Evolutionary conservation across 2,113 vertebrate genomes (phyloP), one percentile per base, ranked within the genome.

Genomic region (Triplophysa dalaica): DNA sequence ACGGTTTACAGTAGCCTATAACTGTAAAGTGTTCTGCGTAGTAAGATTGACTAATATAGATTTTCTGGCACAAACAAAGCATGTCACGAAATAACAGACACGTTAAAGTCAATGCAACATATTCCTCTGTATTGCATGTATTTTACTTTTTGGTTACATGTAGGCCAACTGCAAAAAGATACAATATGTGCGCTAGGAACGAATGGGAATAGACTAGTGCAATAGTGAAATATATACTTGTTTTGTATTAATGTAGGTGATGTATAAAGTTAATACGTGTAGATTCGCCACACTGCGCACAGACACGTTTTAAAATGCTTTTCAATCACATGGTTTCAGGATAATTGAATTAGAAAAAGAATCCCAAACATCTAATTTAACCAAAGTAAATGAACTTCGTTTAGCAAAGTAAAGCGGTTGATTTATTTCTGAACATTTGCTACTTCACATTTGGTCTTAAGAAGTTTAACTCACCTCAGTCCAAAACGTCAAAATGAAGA

Each of bases 401-500:
- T 41, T 60, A 38, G 5, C 12, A 73, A 16, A 22, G 54, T 73
- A 22, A 60, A 60, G 3, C 54, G 17, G 12, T 17, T 63, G 43
- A 50, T 75, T 64, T 29, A 26, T 76, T 21, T 65, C 2, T 65
- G 17, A 13, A 50, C 72, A n/a, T 62, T 45, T 62, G 26, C 29
- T 64, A 6, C 24, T 16, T 38, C 4, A 73, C 60, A 16, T 10
- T 48, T 29, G 48, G 50, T 22, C 16, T 16, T 33, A 68, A 14
- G 19, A 68, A 65, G 17, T 86, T 54, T 77, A 19, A 17, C 90
- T 92, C 90, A 93, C 93, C 93, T 93, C 83, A 26, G 83, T 82
- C 82, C 88, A 79, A 79, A 92, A 82, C 45, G 86, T 80, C 80
- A 91, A 78, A 75, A 92, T 68, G 9, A 92, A 73, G 79, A 84